Evolutionary conservation across 2,113 vertebrate genomes (phyloP).

Genomic region (Gobiocypris rarus): DNA sequence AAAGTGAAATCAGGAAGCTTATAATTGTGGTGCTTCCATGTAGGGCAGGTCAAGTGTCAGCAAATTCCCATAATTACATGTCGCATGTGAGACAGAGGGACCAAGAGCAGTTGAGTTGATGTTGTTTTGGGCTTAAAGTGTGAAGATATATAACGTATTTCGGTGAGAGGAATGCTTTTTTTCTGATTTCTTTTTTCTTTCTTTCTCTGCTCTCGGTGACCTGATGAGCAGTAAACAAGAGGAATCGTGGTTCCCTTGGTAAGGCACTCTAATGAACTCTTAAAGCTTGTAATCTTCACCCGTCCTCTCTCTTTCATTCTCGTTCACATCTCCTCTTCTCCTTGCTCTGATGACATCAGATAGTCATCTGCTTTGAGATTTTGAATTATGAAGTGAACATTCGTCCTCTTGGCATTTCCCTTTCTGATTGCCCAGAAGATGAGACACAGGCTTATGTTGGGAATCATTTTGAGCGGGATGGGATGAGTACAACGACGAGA

Average conservation of each 20-base stretch:
- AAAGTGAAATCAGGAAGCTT: background rate
- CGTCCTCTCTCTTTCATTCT: background rate
- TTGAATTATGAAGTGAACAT: conserved; percentile 17
- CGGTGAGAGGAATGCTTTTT: background rate
- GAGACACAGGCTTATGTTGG: background rate
- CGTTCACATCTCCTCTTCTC: background rate
- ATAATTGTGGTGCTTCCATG: background rate
- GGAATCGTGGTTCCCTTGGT: conserved; percentile 43
- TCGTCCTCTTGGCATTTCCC: conserved; percentile 5
- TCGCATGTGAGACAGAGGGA: background rate
- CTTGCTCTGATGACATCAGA: conserved; percentile 21
- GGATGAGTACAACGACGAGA: background rate
- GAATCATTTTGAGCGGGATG: background rate
- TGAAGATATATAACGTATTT: background rate
- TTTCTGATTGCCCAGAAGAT: conserved; percentile 4
- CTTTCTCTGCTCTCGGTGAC: background rate
- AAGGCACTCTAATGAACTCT: conserved; percentile 33
- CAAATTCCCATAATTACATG: background rate
- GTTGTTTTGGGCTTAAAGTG: background rate
- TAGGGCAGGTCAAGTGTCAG: background rate
- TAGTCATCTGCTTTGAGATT: conserved; percentile 21
- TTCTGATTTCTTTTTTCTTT: background rate
- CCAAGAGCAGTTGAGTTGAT: background rate
- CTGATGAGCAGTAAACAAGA: conserved; percentile 45
- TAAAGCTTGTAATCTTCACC: conserved; percentile 16